A percentile compares a stretch with the other conserved stretches of the same genome.
These are phyloP conservation scores for Perognathus longimembris DNA, from an alignment of 2,113 vertebrate species.

Conservation along the genomic window DNA sequence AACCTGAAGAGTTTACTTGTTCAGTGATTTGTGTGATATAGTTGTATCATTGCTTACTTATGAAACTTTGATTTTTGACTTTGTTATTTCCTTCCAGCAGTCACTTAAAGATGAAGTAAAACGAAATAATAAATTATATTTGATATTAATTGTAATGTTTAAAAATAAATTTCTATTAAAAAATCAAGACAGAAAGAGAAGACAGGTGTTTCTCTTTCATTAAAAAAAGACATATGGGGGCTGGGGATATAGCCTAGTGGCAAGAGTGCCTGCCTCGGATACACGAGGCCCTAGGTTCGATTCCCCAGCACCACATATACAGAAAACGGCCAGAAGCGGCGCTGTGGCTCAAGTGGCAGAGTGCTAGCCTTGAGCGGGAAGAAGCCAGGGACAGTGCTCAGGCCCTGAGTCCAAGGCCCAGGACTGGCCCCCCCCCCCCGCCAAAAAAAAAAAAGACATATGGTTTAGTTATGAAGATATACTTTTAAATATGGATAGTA, in stretches of 20 bases:
- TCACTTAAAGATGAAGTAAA: conserved; percentile 47
- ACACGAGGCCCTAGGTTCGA: no score
- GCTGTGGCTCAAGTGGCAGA: no score
- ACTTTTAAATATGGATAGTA: not conserved
- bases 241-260: no score
- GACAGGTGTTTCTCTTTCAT: conserved; percentile 14
- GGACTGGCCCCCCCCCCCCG: no score
- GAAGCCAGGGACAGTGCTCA: no score
- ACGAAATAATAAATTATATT: conserved; percentile 50
- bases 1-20: not conserved
- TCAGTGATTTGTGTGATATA: not conserved
- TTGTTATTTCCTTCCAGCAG: conserved; percentile 42
- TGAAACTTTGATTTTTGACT: conserved; percentile 23
- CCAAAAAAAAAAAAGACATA: no score
- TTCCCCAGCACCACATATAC: no score
- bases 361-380: no score
- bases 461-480: conserved; percentile 31
- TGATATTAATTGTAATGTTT: conserved; percentile 28
- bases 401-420: no score
- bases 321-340: no score
- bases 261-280: no score
- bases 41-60: not conserved
- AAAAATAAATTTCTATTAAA: conserved; percentile 49
- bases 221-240: no score
- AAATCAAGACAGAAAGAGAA: conserved; percentile 18